Base-by-base conservation (phyloP, 2,113 vertebrate genomes). In the Erpornis zantholeuca region DNA sequence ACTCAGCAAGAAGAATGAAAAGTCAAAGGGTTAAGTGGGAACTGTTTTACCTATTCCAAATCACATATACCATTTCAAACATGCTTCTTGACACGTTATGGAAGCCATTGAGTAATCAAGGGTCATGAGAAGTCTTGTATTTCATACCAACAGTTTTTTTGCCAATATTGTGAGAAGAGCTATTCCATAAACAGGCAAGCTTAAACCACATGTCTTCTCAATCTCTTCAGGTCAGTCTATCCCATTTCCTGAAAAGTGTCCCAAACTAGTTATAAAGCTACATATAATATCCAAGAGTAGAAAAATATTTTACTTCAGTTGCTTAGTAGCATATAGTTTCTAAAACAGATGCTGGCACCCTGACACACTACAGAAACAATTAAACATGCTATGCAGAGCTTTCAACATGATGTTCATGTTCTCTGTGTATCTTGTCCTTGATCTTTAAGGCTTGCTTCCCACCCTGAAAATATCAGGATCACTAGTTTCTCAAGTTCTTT, bases 261-360 rank as follows among this genome's bases (percentile, higher is more conserved):
- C 76, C 60, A 77, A 70, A 61, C 68, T 57, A 89, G 73, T 69
- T 59, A 88, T 18, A 83, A 66, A 94, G 42, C 71, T 59, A 11
- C 54, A 59, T 28, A 20, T 53, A 80, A 88, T 10, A 85, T 53
- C 76, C 82, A 90, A 92, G 59, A 90, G 68, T 7, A 90, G 79
- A 77, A 93, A 94, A 97, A 95, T 29, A 88, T 88, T 90, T 91
- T 68, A 75, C 57, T 85, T 87, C 9, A 85, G 82, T 90, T 93
- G 82, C 85, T 82, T 92, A 93, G 92, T 81, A 95, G 90, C 94
- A 86, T 78, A 94, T 64, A 68, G 85, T 94, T 96, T 93, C 90
- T 73, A 83, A 65, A 91, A 88, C 82, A 91, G 71, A 86, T 77
- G 72, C 68, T 86, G 79, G 80, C 91, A 94, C 24, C 19, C 52